Evolutionary conservation across 2,797 vertebrate genomes (phyloP), one percentile per base, ranked within the genome.

Genomic region (Phalloptychus januarius): DNA sequence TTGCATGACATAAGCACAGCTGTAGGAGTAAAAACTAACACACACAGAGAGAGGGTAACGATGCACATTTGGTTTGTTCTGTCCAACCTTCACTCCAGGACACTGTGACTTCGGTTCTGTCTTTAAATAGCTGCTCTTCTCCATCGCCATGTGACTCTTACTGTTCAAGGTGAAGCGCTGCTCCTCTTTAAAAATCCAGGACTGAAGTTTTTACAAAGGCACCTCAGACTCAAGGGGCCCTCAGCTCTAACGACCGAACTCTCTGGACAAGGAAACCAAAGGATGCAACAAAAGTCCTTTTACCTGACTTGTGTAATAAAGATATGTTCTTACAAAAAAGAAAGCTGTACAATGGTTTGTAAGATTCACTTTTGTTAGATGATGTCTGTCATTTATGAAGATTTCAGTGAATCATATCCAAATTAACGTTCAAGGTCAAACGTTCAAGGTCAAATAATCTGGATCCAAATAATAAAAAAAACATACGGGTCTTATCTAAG

Each of bases 81-180:
- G 71, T 87, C 81, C 75, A 81, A 89, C 88, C 88, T 89, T 90
- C 85, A 88, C 71, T 84, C 78, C 72, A 82, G 85, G 84, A 89
- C 85, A 52, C 42, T 13, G 82, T 80, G 89, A 90, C 90, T 91
- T 85, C 54, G 75, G 42, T 73, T 84, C 75, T 67, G 50, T 87
- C 89, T 91, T 90, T 88, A 92, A 91, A 91, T 91, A 93, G 90
- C 84, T 76, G 74, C 74, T 77, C 54, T 48, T 70, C 87, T 89
- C 89, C 87, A 76, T 82, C 75, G 83, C 85, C 85, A 89, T 84
- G 74, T 80, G 89, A 91, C 89, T 87, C 79, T 77, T 69, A 38
- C 82, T 72, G 78, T 56, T 89, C 88, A 85, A 90, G 90, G 90
- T 90, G 87, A 89, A 84, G 80, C 75, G 72, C 77, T 12, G 42